A percentile compares a stretch with the other conserved stretches of the same genome.
phyloP scores from a whole-genome alignment of 2,113 vertebrate species.

The Osmerus mordax region DNA sequence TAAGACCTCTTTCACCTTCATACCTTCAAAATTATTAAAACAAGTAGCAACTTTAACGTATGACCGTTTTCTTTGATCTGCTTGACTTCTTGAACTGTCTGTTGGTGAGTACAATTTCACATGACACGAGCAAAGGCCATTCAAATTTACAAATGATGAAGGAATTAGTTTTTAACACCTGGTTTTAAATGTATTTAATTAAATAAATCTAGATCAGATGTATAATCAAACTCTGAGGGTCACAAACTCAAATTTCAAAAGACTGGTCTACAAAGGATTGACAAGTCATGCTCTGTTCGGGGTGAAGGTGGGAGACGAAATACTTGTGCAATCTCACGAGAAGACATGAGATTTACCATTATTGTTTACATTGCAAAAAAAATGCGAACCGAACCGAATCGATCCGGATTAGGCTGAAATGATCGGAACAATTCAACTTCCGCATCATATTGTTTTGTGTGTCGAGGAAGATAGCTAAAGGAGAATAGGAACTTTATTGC shows the following conservation, averaged over 20 bases:
- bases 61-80: too few relatives aligned
- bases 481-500: conserved; percentile 59
- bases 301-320: conserved; percentile 53
- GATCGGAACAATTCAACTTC: conserved; percentile 42
- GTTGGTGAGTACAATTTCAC: too few relatives aligned
- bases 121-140: too few relatives aligned
- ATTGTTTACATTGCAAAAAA: conserved; percentile 79
- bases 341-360: conserved; percentile 77
- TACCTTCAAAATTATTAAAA: conserved; percentile 38
- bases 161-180: too few relatives aligned
- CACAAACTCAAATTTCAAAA: too few relatives aligned
- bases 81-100: too few relatives aligned
- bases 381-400: conserved; percentile 74
- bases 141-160: too few relatives aligned
- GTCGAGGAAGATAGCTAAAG: conserved; percentile 36
- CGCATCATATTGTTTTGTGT: conserved; percentile 40
- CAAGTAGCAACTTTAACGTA: too few relatives aligned
- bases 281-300: conserved; percentile 40
- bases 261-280: too few relatives aligned
- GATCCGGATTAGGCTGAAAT: conserved; percentile 69
- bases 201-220: too few relatives aligned
- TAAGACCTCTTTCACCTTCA: conserved; percentile 18
- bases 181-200: too few relatives aligned
- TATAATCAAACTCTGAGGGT: too few relatives aligned
- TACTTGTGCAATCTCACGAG: conserved; percentile 75